phyloP scores from a whole-genome alignment of 2,888 invertebrate species.

The Lasioglossum vierecki region DNA sequence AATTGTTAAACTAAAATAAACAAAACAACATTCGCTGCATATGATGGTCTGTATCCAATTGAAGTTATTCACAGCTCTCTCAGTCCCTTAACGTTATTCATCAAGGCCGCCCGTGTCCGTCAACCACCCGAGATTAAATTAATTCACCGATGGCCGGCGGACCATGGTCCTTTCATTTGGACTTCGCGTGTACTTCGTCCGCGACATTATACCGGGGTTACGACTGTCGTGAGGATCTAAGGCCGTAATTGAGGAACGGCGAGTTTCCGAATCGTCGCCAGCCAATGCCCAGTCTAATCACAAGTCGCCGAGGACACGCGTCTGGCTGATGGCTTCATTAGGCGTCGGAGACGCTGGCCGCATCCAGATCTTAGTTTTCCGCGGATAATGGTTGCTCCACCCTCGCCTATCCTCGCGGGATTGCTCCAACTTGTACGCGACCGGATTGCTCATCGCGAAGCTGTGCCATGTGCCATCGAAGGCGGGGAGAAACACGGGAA shows the following conservation, averaged over 20 bases:
- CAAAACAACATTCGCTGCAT: neutral
- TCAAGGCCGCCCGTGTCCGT: neutral
- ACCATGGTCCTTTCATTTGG: conserved; percentile 32
- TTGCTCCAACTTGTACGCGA: conserved; percentile 72
- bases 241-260: conserved; percentile 77
- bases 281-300: conserved; percentile 81
- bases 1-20: no score
- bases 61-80: neutral
- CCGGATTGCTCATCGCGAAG: conserved; percentile 69
- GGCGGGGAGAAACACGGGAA: conserved; percentile 11
- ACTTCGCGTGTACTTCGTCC: conserved; percentile 15
- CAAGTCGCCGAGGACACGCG: conserved; percentile 80
- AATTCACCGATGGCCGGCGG: conserved; percentile 22
- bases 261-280: conserved; percentile 71
- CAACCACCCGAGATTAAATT: conserved; percentile 24
- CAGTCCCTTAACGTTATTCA: neutral
- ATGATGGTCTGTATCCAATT: neutral
- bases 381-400: conserved; percentile 54
- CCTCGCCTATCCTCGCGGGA: conserved; percentile 66
- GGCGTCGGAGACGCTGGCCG: conserved; percentile 79
- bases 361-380: conserved; percentile 79
- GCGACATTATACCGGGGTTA: conserved; percentile 72
- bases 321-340: conserved; percentile 82
- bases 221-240: conserved; percentile 66
- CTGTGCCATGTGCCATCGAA: conserved; percentile 21